Evolutionary conservation across 2,113 vertebrate species (phyloP).

Genomic region (Phyllopteryx taeniolatus): DNA sequence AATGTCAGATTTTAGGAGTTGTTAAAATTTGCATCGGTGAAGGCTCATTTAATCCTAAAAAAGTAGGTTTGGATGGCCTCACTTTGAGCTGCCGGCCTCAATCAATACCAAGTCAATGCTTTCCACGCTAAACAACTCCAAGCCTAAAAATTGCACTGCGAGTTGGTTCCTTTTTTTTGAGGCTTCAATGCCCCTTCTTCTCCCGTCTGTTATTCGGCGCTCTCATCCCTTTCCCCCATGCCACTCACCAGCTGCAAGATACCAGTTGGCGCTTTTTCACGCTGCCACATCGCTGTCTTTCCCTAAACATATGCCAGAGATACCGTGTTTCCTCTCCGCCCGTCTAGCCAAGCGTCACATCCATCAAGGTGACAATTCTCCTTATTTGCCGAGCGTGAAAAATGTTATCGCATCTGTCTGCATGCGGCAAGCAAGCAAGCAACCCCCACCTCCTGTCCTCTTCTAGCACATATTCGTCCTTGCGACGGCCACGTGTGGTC

Average conservation of each 20-base stretch:
- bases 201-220: slow-evolving; percentile 6
- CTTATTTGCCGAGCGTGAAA: slow-evolving; percentile 19
- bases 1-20: slow-evolving; percentile 8
- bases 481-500: not conserved
- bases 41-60: slow-evolving; percentile 17
- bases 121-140: slow-evolving; percentile 32
- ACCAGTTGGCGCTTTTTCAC: slow-evolving; percentile 33
- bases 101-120: slow-evolving; percentile 31
- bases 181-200: not conserved
- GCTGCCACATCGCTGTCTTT: slow-evolving; percentile 7
- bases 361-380: slow-evolving; percentile 4
- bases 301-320: slow-evolving; percentile 30
- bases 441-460: not conserved
- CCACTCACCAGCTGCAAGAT: slow-evolving; percentile 20
- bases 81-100: slow-evolving; percentile 19
- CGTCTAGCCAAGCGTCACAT: slow-evolving; percentile 12
- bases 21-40: not conserved
- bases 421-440: not conserved
- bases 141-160: slow-evolving; percentile 14
- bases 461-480: not conserved
- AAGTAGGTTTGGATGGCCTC: slow-evolving; percentile 2
- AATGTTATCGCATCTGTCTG: slow-evolving; percentile 8
- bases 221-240: slow-evolving; percentile 7
- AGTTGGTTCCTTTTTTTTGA: not conserved
- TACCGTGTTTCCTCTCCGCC: slow-evolving; percentile 4